phyloP scores from a whole-genome alignment of 2,797 vertebrate genomes.

The Coracias cyanogaster region DNA sequence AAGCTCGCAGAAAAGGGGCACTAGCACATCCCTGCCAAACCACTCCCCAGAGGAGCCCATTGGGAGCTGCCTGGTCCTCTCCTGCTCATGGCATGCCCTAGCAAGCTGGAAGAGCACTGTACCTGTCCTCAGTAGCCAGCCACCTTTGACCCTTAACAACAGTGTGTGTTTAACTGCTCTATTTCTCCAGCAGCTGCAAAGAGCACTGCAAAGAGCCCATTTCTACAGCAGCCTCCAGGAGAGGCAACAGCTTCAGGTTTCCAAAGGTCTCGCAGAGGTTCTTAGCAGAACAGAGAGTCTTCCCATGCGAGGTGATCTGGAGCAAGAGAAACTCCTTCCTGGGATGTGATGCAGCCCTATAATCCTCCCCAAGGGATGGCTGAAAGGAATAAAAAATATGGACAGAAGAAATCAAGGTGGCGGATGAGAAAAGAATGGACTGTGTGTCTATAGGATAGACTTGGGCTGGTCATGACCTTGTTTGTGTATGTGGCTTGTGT shows the following conservation, averaged over 20 bases:
- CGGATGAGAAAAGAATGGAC: neutral
- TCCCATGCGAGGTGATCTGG: neutral
- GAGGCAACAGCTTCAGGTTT: neutral
- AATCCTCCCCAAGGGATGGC: neutral
- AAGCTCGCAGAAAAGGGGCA: rapidly evolving
- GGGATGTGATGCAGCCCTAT: neutral
- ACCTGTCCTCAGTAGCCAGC: neutral
- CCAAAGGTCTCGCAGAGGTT: neutral
- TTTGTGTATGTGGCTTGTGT: neutral
- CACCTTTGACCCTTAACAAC: neutral
- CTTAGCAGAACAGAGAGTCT: neutral
- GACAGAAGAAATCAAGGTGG: neutral
- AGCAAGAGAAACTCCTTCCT: neutral
- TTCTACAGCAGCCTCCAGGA: neutral
- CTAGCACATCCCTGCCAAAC: neutral
- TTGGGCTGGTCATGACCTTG: neutral
- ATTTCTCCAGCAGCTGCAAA: neutral
- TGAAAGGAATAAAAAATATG: neutral
- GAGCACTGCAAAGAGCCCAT: neutral
- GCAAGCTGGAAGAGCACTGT: rapidly evolving
- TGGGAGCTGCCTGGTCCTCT: neutral
- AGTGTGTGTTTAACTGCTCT: neutral
- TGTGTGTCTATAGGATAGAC: neutral
- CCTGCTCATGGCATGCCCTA: neutral
- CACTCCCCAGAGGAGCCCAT: neutral